A percentile compares a stretch with the other conserved stretches of the same genome.
These are phyloP conservation scores for Rhagium mordax DNA, from an alignment of 2,888 invertebrate species.

Conservation along the genomic window DNA sequence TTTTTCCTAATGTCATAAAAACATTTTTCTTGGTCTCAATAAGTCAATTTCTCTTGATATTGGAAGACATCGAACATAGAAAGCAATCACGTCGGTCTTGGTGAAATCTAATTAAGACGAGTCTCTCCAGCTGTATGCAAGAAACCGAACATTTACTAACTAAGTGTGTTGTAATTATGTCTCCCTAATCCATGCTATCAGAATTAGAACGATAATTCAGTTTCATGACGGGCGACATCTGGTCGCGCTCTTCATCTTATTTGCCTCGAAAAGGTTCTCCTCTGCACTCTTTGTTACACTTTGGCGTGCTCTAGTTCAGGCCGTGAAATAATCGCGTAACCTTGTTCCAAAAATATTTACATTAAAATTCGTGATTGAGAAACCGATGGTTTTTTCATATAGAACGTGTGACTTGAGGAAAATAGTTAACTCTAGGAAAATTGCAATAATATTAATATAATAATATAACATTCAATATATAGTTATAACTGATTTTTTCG, in stretches of 20 bases:
- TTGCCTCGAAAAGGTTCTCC: constrained; percentile 14
- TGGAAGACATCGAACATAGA: background rate
- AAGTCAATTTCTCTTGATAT: background rate
- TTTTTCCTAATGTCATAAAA: background rate
- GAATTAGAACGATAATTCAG: constrained; percentile 59
- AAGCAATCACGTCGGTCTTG: constrained; percentile 28
- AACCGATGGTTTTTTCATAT: too few species aligned
- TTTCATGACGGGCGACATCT: constrained; percentile 54
- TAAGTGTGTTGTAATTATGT: constrained; percentile 55
- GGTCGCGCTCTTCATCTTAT: constrained; percentile 45
- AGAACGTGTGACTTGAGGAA: too few species aligned
- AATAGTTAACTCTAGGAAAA: too few species aligned
- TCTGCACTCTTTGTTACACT: background rate
- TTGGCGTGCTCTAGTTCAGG: background rate
- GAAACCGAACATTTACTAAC: constrained; percentile 57
- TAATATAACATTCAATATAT: too few species aligned
- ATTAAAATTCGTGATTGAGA: too few species aligned
- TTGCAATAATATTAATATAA: too few species aligned
- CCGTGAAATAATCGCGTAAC: background rate
- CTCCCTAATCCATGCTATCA: constrained; percentile 55
- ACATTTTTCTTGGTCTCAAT: constrained; percentile 18
- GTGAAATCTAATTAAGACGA: constrained; percentile 52
- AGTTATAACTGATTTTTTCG: too few species aligned
- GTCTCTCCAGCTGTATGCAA: constrained; percentile 54
- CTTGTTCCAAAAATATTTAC: too few species aligned